Conservation (phyloP, 2,797 vertebrate species). For the Pseudomugil tenellus region DNA sequence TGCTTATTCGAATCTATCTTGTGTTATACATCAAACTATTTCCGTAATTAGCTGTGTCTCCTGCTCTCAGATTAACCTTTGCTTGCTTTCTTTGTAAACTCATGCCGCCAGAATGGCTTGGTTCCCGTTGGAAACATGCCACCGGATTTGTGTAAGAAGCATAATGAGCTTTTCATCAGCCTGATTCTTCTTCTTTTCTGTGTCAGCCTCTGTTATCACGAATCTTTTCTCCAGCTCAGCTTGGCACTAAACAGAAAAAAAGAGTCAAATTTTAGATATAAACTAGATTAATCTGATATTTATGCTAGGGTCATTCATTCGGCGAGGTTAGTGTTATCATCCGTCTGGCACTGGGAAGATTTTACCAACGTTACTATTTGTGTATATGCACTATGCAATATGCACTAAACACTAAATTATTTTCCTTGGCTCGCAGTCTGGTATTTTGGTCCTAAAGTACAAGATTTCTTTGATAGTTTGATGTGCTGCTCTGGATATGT, state of each 20-base stretch:
- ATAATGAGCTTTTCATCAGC: constrained; percentile 72
- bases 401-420: too few relatives aligned
- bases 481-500: too few relatives aligned
- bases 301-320: too few relatives aligned
- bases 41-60: constrained; percentile 40
- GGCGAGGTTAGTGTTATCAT: too few relatives aligned
- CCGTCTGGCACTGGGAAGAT: too few relatives aligned
- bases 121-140: constrained; percentile 54
- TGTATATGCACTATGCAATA: too few relatives aligned
- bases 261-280: too few relatives aligned
- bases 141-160: constrained; percentile 71
- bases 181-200: constrained; percentile 38
- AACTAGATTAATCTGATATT: too few relatives aligned
- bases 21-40: constrained; percentile 25
- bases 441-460: too few relatives aligned
- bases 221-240: neutral
- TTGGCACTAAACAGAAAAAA: neutral
- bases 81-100: constrained; percentile 10
- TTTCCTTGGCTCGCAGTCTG: too few relatives aligned
- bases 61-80: constrained; percentile 46
- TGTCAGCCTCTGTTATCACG: constrained; percentile 21
- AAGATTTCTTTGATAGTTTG: too few relatives aligned
- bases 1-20: neutral
- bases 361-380: too few relatives aligned
- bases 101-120: constrained; percentile 29